Evolutionary conservation across 1,140 invertebrate genomes (phyloP), one percentile per base, ranked within the genome.

Genomic region (Leguminivora glycinivorella): DNA sequence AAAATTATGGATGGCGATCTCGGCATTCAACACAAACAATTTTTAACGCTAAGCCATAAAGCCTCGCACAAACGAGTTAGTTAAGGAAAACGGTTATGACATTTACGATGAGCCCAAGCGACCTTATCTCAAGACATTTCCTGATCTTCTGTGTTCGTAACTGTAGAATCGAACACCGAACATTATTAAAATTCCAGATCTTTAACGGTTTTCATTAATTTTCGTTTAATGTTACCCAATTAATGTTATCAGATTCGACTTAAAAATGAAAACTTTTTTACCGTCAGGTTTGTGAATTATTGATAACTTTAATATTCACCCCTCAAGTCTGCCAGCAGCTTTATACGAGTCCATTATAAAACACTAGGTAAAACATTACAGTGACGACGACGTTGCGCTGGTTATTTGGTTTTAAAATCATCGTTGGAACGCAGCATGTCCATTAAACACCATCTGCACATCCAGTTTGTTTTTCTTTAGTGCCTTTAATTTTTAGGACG

Each of bases 351-450:
- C 75, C 75, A 84, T 83, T 74, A 78, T 77, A 84, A 79, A 79
- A 78, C 81, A 82, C 73, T 67, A 71, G 71, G 83, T 78, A 78
- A 43, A 40, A 40, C 73, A 79, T 80, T 82, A 74, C 68, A 70
- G 69, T 80, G 79, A 79, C 80, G 80, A 76, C 72, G 82, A 56
- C 73, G 67, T 69, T 76, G 76, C 71, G 72, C 73, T 24, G 72
- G 63, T 71, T 75, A 85, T 88, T 87, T 88, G 84, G 77, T 87
- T 81, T 88, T 85, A 76, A 82, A 83, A 86, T 86, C 56, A 86
- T 86, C 58, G 43, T 69, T 74, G 69, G 72, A 83, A 81, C 75
- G 70, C 43, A 52, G 43, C 17, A 22, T 22, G 75, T 72, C 75
- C 78, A 75, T 73, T 40, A 69, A 69, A 69, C 19, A 67, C 68